Evolutionary conservation across 1,140 invertebrate genomes (phyloP).

Genomic region (Lordiphosa stackelbergi): DNA sequence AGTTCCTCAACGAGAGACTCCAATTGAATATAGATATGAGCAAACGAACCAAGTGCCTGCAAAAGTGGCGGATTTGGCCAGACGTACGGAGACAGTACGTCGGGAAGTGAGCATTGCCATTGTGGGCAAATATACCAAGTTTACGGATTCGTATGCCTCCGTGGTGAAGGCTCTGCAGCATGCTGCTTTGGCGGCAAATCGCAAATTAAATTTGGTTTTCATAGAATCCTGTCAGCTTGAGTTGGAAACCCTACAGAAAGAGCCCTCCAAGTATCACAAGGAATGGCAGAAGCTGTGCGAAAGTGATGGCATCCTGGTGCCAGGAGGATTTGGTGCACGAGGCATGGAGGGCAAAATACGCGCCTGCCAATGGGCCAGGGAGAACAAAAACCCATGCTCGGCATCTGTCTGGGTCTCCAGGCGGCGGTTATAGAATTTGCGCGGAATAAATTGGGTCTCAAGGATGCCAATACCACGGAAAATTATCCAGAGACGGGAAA

Average conservation of each 20-base stretch:
- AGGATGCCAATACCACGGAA: conserved; percentile 93
- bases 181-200: conserved; percentile 89
- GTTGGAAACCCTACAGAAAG: conserved; percentile 82
- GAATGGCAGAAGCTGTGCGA: conserved; percentile 95
- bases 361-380: conserved; percentile 95
- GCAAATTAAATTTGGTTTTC: conserved; percentile 92
- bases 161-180: conserved; percentile 97
- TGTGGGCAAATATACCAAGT: conserved; percentile 99
- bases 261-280: conserved; percentile 92
- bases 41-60: conserved; percentile 86
- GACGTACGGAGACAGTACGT: conserved; percentile 87
- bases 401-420: conserved; percentile 98
- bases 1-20: conserved; percentile 90
- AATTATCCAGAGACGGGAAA: conserved; percentile 85
- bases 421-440: conserved; percentile 98
- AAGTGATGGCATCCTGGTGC: conserved; percentile 95
- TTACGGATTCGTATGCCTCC: conserved; percentile 97
- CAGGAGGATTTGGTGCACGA: conserved; percentile 97
- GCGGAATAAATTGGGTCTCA: conserved; percentile 88
- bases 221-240: conserved; percentile 96
- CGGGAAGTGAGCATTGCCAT: conserved; percentile 93
- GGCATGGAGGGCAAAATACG: conserved; percentile 98
- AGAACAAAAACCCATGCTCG: conserved; percentile 94
- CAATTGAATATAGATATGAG: conserved; percentile 85
- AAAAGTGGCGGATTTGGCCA: conserved; percentile 94